Base-by-base conservation (phyloP, 2,113 vertebrate genomes). In the Albula goreensis region DNA sequence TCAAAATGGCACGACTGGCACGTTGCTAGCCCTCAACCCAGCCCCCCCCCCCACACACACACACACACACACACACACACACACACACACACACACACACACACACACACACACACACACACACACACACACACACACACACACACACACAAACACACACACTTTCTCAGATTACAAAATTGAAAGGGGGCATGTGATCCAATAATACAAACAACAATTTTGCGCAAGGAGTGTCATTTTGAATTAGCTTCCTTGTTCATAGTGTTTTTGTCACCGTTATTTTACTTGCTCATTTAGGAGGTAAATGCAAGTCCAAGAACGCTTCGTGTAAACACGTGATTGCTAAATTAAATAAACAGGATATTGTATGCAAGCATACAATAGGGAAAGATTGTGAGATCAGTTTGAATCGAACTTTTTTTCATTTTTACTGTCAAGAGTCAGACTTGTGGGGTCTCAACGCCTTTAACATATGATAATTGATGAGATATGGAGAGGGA, bases 1-100 rank as follows among this genome's bases (percentile, higher is more conserved):
- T 83, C 74, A 87, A 85, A 89, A 81, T 49, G 19, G 78, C 31
- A 56, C 78, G 50, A 78, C 11, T 80, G 50, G 48, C 25, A 80
- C 60, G 19, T 78, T 80, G 31, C 48, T 79, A 60, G 2, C 31
- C 17, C 78, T 41, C 31, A 41, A 41, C 31, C 31, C 31, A 41
- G 31, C 53, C 53, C 53, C 57, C 60, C 60, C 60, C 60, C 60
- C 60, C 60, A 0, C 2, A 0, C 17, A 2, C 31, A 0, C 31
- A 0, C 31, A 1, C 31, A 41, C 31, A 41, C 31, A 41, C 31
- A 41, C 31, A 41, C 31, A 41, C 31, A 41, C 31, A 41, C 31
- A 41, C 31, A 41, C 31, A 41, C 31, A 41, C 31, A 41, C 31
- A 41, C 31, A 41, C 31, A 41, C 31, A 41, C 31, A 41, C 31